Base-by-base conservation (phyloP, 2,797 vertebrate genomes). In the Cuculus canorus region DNA sequence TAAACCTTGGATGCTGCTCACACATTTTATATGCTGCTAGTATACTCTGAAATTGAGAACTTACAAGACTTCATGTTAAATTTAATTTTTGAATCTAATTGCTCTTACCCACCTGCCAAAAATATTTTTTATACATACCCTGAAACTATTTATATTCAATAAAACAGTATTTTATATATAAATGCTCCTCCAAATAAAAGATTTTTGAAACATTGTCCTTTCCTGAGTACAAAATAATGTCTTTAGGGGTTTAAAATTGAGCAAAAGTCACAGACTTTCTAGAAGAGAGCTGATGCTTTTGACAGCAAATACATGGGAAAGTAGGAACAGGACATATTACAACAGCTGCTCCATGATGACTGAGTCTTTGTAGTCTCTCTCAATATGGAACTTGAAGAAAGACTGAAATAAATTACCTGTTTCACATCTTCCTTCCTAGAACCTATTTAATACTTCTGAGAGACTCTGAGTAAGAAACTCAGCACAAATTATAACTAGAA, bases 81-180 rank as follows among this genome's bases (percentile, higher is more conserved):
- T 89, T 76, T 61, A 4, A 60, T 86, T 76, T 86, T 90, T 60
- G 28, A 81, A 81, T 72, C 59, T 82, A 27, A 18, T 93, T 87
- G 32, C 17, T 92, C 84, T 90, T 65, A 60, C 15, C 41, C 18
- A 88, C 2, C 73, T 81, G 39, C 22, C 41, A 88, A 54, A 69
- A 47, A 76, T 5, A 4, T 39, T 79, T 79, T 64, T 90, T 80
- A 41, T 60, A 39, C 88, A 32, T 60, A 48, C 5, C 60, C 63
- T 64, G 50, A 91, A 88, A 78, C n/a, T 81, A 35, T 88, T 70
- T 68, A 82, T 76, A 87, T 65, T 82, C 3, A 92, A 79, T 94
- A 82, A 91, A 68, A 82, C 1, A 50, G 50, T 2, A 2, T 47
- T 88, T 82, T 50, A 54, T 72, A 79, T 76, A 85, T 27, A 82